phyloP scores from a whole-genome alignment of 2,888 invertebrate species.

The Lithophane leautieri region DNA sequence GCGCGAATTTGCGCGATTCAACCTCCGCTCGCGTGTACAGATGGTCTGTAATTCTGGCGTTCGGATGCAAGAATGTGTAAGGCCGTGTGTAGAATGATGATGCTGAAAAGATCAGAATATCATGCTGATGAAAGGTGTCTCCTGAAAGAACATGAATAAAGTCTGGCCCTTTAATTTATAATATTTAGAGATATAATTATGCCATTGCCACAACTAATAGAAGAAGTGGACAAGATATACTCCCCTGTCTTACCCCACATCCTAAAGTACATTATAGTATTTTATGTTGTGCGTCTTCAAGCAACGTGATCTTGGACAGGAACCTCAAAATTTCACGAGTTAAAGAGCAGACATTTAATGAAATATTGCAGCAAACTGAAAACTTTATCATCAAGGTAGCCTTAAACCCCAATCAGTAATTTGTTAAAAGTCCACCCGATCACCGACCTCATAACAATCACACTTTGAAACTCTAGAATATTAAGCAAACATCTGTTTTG shows the following conservation, averaged over 20 bases:
- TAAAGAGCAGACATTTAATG: background rate
- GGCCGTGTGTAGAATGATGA: constrained; percentile 45
- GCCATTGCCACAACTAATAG: no score
- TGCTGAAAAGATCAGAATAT: background rate
- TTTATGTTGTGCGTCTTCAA: background rate
- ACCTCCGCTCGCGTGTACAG: constrained; percentile 63
- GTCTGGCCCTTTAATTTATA: no score
- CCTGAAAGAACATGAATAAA: background rate
- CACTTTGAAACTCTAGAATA: constrained; percentile 29
- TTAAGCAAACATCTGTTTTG: constrained; percentile 56
- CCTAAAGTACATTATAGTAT: no score
- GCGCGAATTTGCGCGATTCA: constrained; percentile 76
- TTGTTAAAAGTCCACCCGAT: constrained; percentile 13
- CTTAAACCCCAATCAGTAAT: background rate
- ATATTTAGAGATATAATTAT: no score
- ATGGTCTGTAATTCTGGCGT: constrained; percentile 72
- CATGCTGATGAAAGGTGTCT: background rate
- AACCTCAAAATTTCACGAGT: background rate
- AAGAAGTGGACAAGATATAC: no score
- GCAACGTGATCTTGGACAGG: background rate
- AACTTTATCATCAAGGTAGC: background rate
- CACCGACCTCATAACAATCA: constrained; percentile 22
- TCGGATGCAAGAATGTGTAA: constrained; percentile 64
- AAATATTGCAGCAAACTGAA: background rate
- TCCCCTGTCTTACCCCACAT: no score